Evolutionary conservation across 2,113 vertebrate species (phyloP).

Genomic region (Panthera tigris): DNA sequence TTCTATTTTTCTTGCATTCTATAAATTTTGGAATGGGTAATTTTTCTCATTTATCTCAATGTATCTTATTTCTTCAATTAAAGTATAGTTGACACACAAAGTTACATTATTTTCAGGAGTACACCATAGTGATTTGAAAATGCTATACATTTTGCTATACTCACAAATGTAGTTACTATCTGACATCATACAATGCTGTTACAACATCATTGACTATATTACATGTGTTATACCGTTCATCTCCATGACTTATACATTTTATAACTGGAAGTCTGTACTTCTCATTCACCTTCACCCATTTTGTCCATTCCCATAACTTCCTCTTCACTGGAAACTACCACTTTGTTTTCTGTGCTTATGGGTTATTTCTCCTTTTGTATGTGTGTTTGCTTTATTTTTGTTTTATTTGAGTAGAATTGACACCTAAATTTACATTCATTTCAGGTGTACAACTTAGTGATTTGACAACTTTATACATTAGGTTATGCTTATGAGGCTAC

Average conservation of each 20-base stretch:
- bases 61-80: background rate
- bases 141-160: background rate
- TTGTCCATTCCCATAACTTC: background rate
- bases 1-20: background rate
- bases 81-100: background rate
- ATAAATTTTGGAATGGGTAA: background rate
- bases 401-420: background rate
- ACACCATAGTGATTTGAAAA: background rate
- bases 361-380: background rate
- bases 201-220: background rate
- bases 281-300: background rate
- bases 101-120: background rate
- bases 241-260: background rate
- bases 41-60: background rate
- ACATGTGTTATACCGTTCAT: background rate
- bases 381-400: background rate
- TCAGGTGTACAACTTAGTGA: too few species aligned
- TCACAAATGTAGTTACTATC: background rate
- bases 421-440: background rate
- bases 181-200: too few species aligned
- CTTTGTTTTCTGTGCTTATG: background rate
- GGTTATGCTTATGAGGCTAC: too few species aligned
- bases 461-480: too few species aligned
- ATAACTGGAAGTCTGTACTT: background rate
- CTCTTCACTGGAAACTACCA: background rate